Evolutionary conservation across 2,888 invertebrate genomes (phyloP), one percentile per base, ranked within the genome.

Genomic region (Muscina levida): DNA sequence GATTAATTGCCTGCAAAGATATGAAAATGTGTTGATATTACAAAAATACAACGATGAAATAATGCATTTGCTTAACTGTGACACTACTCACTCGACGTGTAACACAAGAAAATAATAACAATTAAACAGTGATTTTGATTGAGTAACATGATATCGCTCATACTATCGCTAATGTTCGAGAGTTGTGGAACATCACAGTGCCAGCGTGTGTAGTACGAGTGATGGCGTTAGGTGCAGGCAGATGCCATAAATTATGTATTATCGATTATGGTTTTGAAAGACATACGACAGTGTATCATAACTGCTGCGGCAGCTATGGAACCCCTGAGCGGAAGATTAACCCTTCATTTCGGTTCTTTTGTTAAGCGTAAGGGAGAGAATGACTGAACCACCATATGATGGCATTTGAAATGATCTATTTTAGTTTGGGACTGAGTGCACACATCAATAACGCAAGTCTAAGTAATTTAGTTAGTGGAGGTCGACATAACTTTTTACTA

Each of bases 231-330:
- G 22, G 39, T 3, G 42, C 62, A 53, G 26, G 13, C 68, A 53
- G 68, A 53, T 68, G 53, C 68, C 53, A 68, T 68, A 68, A 68
- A 68, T 68, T 68, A 53, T n/a, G 24, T 39, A 68, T 68, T 68
- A 68, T 68, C 68, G 51, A 31, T 62, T 26, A 13, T 11, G 1
- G 10, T 8, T 51, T 67, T 39, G 67, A 51, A 67, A 51, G 39
- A 19, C 39, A 19, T 19, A 10, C 42, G 62, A 17, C 59, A 39
- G 4, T 11, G 31, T 4, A 53, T 8, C 4, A 53, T 13, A 19
- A 48, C 6, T 48, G 48, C 15, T 8, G 48, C 1, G 1, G 10
- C 8, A 15, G 6, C 11, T 22, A 15, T 42, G 3, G 15, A 57
- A 39, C 37, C 11, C 13, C 10, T n/a, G 17, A 62, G 22, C 39